These are phyloP conservation scores for Macaria notata DNA, from an alignment of 2,888 invertebrate genomes.

Conservation along the genomic window DNA sequence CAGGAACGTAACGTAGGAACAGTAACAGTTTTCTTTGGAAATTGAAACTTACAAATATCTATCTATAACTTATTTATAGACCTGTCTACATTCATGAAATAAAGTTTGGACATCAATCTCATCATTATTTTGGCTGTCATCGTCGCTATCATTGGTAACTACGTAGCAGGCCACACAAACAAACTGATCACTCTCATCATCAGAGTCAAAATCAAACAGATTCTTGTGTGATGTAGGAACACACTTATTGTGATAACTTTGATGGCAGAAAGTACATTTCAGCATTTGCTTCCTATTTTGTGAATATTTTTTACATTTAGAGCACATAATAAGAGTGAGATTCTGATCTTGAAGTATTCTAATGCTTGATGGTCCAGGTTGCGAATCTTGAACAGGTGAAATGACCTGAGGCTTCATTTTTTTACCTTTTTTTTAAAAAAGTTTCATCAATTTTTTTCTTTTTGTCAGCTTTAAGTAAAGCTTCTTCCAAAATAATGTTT, in stretches of 20 bases:
- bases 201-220: conserved; percentile 3
- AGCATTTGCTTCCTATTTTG: conserved; percentile 1
- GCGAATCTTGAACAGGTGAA: not conserved
- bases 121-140: conserved; percentile 1
- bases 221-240: conserved; percentile 1
- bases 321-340: not conserved
- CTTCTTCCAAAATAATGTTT: conserved; percentile 11
- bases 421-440: not conserved
- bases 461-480: conserved; percentile 4
- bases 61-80: conserved; percentile 1
- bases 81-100: not conserved
- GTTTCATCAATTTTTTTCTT: not conserved
- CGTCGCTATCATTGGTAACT: conserved; percentile 1
- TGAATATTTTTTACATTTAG: conserved; percentile 2
- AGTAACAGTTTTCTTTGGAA: not conserved
- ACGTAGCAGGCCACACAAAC: not conserved
- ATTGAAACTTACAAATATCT: not conserved
- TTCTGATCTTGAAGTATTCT: not conserved
- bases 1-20: not conserved
- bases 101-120: conserved; percentile 1
- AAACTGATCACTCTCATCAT: conserved; percentile 3
- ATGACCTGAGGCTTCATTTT: not conserved
- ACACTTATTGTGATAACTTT: conserved; percentile 3
- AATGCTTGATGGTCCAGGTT: conserved; percentile 1
- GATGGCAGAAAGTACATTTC: conserved; percentile 1